Percentiles rank a stretch among this genome's conserved stretches.
phyloP scores from a whole-genome alignment of 2,888 invertebrate genomes.

The Acanthosoma haemorrhoidale region DNA sequence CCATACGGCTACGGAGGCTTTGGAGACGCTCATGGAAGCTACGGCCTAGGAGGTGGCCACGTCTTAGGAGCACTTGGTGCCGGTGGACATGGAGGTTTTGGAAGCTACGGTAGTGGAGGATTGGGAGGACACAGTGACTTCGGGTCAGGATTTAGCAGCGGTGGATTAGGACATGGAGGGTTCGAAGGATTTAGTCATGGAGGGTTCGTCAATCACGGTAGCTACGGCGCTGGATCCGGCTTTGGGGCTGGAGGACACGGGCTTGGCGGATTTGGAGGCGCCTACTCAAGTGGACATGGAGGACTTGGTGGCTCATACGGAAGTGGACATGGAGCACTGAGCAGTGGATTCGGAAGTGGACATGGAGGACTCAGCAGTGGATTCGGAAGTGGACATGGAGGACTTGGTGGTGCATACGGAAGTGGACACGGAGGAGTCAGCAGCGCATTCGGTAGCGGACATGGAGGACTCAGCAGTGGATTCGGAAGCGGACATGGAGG shows the following conservation, averaged over 20 bases:
- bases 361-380: constrained; percentile 7
- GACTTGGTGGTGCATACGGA: neutral
- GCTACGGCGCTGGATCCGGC: neutral
- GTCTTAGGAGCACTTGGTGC: constrained; percentile 33
- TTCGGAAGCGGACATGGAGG: neutral
- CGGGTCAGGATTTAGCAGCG: constrained; percentile 3
- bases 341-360: neutral
- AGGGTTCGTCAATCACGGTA: neutral
- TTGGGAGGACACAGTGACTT: constrained; percentile 5
- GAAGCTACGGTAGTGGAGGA: constrained; percentile 20
- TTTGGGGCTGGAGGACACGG: constrained; percentile 10
- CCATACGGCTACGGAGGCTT: constrained; percentile 38
- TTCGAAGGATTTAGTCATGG: constrained; percentile 18
- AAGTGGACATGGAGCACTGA: neutral
- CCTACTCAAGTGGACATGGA: constrained; percentile 19
- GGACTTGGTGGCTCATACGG: neutral
- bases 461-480: neutral
- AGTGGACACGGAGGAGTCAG: neutral
- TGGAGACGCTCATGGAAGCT: constrained; percentile 37
- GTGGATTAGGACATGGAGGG: constrained; percentile 21
- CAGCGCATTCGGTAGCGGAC: neutral
- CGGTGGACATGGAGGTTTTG: constrained; percentile 25
- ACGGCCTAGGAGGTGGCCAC: constrained; percentile 33
- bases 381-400: neutral
- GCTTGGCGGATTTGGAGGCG: constrained; percentile 26